Percentiles rank a stretch among this genome's conserved stretches.
phyloP scores from a whole-genome alignment of 2,113 vertebrate species.

The Anas platyrhynchos region DNA sequence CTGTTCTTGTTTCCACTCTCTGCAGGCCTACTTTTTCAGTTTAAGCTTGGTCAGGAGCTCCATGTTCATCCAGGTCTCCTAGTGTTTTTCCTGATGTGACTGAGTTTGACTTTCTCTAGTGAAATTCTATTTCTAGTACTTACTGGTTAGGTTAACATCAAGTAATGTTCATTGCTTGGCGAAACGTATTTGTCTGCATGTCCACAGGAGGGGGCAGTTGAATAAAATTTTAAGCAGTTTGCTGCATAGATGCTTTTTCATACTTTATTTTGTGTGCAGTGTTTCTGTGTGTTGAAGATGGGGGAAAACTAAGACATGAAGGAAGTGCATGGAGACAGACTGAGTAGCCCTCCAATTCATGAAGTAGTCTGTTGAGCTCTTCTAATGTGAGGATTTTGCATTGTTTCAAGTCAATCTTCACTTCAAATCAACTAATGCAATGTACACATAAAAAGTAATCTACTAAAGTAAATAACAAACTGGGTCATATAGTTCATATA shows the following conservation, averaged over 20 bases:
- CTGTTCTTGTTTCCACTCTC: no score
- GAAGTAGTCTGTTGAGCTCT: neutral
- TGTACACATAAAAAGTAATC: neutral
- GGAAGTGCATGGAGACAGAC: neutral
- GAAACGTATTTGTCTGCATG: neutral
- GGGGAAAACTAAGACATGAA: neutral
- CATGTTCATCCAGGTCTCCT: no score
- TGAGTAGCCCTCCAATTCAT: neutral
- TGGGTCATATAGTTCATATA: neutral
- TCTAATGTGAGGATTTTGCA: neutral
- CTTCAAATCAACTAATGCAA: neutral
- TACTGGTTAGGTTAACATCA: neutral
- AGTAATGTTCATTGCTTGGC: neutral
- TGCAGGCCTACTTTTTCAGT: no score
- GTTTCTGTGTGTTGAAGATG: neutral
- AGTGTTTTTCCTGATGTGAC: no score
- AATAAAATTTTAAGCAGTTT: neutral
- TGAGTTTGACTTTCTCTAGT: neutral
- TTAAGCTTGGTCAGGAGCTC: no score
- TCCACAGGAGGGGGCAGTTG: slow-evolving; percentile 43
- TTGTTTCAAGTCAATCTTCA: neutral
- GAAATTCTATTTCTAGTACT: neutral
- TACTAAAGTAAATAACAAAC: neutral
- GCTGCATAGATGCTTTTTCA: neutral
- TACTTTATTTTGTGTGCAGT: no score